Base-by-base conservation (phyloP, 2,797 vertebrate genomes). In the Emys orbicularis region DNA sequence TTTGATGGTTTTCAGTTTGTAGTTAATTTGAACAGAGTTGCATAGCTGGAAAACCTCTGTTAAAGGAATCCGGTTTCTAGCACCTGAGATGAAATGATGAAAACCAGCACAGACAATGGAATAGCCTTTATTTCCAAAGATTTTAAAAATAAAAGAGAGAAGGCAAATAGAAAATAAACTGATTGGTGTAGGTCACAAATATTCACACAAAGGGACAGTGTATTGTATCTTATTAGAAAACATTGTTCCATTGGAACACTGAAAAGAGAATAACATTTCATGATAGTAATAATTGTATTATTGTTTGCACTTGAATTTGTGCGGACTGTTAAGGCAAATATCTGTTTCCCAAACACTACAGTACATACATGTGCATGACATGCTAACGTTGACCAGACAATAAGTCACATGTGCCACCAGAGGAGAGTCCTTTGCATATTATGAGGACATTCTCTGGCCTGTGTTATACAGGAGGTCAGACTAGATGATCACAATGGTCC, bases 381-480 rank as follows among this genome's bases (percentile, higher is more conserved):
- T 89, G 44, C 96, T 94, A 19, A 86, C 86, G 81, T 93, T 93
- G 85, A 93, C 3, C 82, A 6, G 92, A 79, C 89, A 86, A 76
- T 81, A 52, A 94, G 95, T 90, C 96, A 93, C 95, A 88, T 90
- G 86, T 94, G 81, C 89, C 92, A 49, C 72, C 11, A 41, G n/a
- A 0, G 84, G 81, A 90, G 96, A 96, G 88, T 92, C 0, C 0
- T 41, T 86, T 1, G 87, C 9, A 21, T n/a, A 65, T n/a, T n/a
- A n/a, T 9, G 34, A n/a, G 59, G 59, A 34, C 7, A 4, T 47
- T 47, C 47, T 31, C 31, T 34, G 59, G 59, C 31, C 31, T 61
- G 6, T 34, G 31, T 61, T 34, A 34, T 31, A 34, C 13, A 34
- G 59, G 31, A 61, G 59, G n/a, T 68, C 65, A 21, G 9, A 34